Evolutionary conservation across 2,888 invertebrate genomes (phyloP), one percentile per base, ranked within the genome.

Genomic region (Eilema caniola): DNA sequence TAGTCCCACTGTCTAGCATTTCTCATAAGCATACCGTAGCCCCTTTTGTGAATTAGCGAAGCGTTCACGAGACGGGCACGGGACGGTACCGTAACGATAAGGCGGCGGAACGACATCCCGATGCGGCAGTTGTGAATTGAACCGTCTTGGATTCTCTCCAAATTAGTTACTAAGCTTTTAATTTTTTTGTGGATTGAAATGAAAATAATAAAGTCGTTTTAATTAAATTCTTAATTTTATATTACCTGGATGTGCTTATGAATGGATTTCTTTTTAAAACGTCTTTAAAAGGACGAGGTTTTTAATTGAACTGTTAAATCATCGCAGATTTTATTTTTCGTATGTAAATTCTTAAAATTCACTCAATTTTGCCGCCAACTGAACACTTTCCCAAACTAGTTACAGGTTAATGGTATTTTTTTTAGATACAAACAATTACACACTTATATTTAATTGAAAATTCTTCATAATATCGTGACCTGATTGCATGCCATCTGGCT

Each of bases 1-100:
- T 57, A 66, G 62, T 25, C 33, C 33, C 25, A 60, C 53, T 65
- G 69, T 70, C 69, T 70, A 70, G 65, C 25, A 70, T 62, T 62
- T 66, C 66, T 62, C 83, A 82, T 84, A 83, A 84, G 74, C 77
- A 77, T 77, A 77, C 70, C 77, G 70, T 57, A 61, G 71, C 70
- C 69, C 77, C 79, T 79, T 82, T 79, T 79, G 78, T 82, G 75
- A 82, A 80, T 82, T 79, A 77, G 73, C 73, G 77, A 64, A 65
- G 76, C 68, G 64, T 63, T 65, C 62, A 62, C 53, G 65, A 53
- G 33, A 31, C 61, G 64, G 66, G 65, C 62, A 56, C 25, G 63
- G 66, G 16, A 62, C 47, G 66, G 37, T 20, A 28, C 20, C 56
- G 68, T 31, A 25, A 14, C 56, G 69, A 61, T 62, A 24, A 25